Conservation (phyloP, 2,888 invertebrate genomes). For the Thereva unica region DNA sequence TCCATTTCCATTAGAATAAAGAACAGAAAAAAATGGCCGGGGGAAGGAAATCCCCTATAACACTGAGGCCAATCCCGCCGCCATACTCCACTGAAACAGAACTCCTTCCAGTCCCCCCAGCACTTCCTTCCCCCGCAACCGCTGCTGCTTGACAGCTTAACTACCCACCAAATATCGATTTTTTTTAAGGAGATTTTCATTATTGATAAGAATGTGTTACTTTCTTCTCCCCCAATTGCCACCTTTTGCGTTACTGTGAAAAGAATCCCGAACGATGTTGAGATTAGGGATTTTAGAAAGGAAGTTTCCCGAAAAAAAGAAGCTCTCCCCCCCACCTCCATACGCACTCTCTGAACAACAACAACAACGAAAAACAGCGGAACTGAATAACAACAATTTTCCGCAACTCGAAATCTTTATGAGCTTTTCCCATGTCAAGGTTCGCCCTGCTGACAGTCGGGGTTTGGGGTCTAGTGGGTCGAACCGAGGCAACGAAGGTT, state of each 20-base stretch:
- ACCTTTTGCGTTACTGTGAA: neutral
- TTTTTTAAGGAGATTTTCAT: slow-evolving; percentile 17
- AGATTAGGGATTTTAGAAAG: slow-evolving; percentile 3
- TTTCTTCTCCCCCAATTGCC: neutral
- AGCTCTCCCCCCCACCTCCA: neutral
- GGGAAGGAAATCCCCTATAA: no score
- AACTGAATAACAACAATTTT: slow-evolving; percentile 1
- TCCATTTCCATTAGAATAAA: no score
- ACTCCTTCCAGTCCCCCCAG: no score
- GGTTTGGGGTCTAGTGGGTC: neutral
- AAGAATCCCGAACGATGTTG: neutral
- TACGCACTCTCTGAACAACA: neutral
- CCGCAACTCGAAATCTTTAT: neutral
- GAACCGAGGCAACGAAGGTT: no score
- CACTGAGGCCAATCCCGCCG: no score
- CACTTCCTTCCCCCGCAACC: neutral
- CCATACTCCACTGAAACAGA: no score
- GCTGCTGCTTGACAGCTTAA: neutral
- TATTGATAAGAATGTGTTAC: slow-evolving; percentile 17
- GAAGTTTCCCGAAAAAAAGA: neutral
- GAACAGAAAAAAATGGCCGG: no score
- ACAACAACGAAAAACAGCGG: neutral
- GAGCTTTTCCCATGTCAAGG: slow-evolving; percentile 6
- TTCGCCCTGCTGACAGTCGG: neutral
- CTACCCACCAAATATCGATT: neutral